Evolutionary conservation across 2,113 vertebrate species (phyloP), one percentile per base, ranked within the genome.

Genomic region (Cavia aperea): DNA sequence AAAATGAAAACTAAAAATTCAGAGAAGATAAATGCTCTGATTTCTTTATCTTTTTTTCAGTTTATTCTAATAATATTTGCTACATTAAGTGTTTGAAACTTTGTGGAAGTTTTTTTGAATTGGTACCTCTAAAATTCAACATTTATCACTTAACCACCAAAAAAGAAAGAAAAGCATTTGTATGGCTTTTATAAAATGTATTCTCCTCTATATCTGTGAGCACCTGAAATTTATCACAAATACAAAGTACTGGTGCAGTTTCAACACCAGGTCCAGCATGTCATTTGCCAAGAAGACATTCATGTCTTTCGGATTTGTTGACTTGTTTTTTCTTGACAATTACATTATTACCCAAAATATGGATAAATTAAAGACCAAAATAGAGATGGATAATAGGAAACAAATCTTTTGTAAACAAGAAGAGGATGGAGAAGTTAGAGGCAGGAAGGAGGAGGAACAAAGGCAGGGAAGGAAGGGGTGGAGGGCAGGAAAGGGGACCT

Each of bases 131-230:
- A 51, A 49, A 94, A 77, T 75, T 46, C 46, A 93, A 2, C 56
- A 60, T 91, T 89, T 94, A 58, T 91, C 72, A 19, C 92, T 92
- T 91, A 86, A 70, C 26, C 72, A 58, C 46, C 51, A 72, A 89
- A 24, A 92, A 87, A 87, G 49, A 92, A 87, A 87, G 49, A 62
- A 70, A 89, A 89, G 2, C 23, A 81, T 73, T 65, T 94, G 60
- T 89, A 7, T 91, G 15, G 46, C 85, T 63, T 78, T 93, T 86
- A 84, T 10, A 0, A 88, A 89, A 78, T 62, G 73, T 4, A 54
- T n/a, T 75, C 21, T 31, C n/a, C 39, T 95, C 86, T 79, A 19
- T 94, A 78, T 87, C 33, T 43, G 12, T 6, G 0, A 93, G 36
- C 23, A 88, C 81, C 21, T 46, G 33, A 24, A 16, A 58, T 81